Evolutionary conservation across 2,888 invertebrate species (phyloP).

Genomic region (Oasisia sp.): DNA sequence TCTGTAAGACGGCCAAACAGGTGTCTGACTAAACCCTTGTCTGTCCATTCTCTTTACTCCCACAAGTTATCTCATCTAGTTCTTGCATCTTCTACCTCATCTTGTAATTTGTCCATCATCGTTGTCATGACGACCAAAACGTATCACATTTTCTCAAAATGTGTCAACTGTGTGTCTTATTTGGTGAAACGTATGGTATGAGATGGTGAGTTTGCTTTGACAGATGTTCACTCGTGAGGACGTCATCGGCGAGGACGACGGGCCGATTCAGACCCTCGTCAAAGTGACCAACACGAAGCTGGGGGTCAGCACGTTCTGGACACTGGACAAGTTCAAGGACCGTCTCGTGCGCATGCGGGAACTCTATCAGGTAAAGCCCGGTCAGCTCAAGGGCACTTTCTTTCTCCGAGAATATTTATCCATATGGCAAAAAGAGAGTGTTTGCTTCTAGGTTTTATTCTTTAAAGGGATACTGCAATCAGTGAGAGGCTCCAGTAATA

Average conservation of each 20-base stretch:
- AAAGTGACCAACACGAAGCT: conserved; percentile 58
- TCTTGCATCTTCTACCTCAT: no score
- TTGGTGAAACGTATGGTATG: not conserved
- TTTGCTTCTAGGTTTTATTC: no score
- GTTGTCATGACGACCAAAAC: no score
- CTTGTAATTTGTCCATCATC: no score
- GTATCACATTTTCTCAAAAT: not conserved
- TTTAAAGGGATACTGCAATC: no score
- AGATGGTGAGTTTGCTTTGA: not conserved
- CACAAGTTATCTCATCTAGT: no score
- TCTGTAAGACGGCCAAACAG: no score
- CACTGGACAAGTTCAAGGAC: conserved; percentile 58
- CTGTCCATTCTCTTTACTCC: no score
- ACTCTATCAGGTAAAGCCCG: conserved; percentile 43
- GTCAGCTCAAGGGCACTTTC: not conserved
- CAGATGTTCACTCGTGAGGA: not conserved
- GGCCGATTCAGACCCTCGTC: conserved; percentile 42
- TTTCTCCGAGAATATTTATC: no score
- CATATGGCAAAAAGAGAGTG: no score
- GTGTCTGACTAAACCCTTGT: no score
- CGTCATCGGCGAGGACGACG: not conserved
- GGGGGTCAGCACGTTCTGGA: conserved; percentile 58
- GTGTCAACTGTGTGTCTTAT: not conserved
- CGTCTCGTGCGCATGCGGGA: conserved; percentile 61
- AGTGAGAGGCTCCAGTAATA: no score